These are phyloP conservation scores for Xestia c-nigrum DNA, from an alignment of 2,888 invertebrate species.

Conservation along the genomic window DNA sequence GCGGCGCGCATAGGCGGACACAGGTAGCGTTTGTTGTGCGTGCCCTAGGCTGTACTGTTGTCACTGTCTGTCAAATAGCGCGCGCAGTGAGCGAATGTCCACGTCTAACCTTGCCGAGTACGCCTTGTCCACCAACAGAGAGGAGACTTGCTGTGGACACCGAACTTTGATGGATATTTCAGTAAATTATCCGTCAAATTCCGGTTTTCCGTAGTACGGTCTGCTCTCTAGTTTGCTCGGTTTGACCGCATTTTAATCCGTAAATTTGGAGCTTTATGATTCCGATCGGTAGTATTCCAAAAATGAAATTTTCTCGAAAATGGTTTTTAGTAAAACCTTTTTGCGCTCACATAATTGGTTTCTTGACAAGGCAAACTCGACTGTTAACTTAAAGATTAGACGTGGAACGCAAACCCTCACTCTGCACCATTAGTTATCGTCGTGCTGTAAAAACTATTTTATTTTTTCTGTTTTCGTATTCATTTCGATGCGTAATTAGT, in stretches of 20 bases:
- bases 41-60: conserved; percentile 90
- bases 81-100: conserved; percentile 86
- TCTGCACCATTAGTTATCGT: conserved; percentile 90
- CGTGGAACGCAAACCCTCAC: conserved; percentile 84
- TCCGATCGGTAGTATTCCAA: background rate
- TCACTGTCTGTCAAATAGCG: conserved; percentile 89
- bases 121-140: conserved; percentile 61
- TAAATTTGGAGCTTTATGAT: conserved; percentile 19
- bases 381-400: conserved; percentile 79
- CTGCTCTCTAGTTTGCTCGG: background rate
- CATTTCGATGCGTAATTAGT: conserved; percentile 89
- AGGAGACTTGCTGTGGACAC: background rate
- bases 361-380: conserved; percentile 74
- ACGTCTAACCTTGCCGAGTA: conserved; percentile 79
- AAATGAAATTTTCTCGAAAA: conserved; percentile 4
- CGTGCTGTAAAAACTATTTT: conserved; percentile 89
- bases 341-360: conserved; percentile 21
- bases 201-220: background rate
- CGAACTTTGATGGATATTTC: background rate
- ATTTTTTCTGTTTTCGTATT: conserved; percentile 87
- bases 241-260: conserved; percentile 27
- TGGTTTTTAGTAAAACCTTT: conserved; percentile 45
- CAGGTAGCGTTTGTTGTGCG: conserved; percentile 91
- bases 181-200: background rate
- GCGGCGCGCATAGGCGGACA: conserved; percentile 87